Conservation (phyloP, 2,888 invertebrate genomes). For the Ernsta delagoae region DNA sequence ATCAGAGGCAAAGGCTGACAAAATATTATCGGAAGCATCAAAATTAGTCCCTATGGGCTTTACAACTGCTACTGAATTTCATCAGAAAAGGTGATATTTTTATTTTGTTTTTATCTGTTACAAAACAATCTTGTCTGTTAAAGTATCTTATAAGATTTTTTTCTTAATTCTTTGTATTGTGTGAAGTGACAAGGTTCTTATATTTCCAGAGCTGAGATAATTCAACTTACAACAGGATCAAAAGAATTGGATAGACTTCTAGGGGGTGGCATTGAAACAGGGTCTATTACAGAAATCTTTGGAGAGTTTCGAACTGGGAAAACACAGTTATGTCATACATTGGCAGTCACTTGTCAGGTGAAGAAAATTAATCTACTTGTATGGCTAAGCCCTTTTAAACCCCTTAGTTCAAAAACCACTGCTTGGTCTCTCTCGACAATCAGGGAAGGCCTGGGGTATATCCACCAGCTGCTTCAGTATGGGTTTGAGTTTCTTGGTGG, state of each 20-base stretch:
- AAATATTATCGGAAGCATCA: conserved; percentile 94
- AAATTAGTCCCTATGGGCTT: conserved; percentile 99
- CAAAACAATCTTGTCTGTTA: too few relatives aligned
- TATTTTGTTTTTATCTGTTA: too few relatives aligned
- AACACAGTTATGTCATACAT: conserved; percentile 97
- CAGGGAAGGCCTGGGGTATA: too few relatives aligned
- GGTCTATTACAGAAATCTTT: conserved; percentile 99
- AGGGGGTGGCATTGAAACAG: conserved; percentile 98
- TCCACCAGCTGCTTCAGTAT: too few relatives aligned
- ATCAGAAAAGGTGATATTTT: conserved; percentile 89
- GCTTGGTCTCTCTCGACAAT: too few relatives aligned
- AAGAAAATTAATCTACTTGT: background rate
- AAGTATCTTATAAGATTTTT: too few relatives aligned
- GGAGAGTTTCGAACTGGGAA: conserved; percentile 99
- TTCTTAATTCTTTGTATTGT: background rate
- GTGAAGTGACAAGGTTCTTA: background rate
- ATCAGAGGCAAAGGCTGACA: conserved; percentile 98
- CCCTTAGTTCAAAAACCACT: too few relatives aligned
- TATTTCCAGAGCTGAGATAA: conserved; percentile 91
- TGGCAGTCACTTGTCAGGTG: conserved; percentile 99
- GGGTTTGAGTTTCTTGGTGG: too few relatives aligned
- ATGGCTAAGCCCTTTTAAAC: too few relatives aligned
- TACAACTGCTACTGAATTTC: conserved; percentile 98
- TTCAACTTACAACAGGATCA: conserved; percentile 97
- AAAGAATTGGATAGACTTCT: conserved; percentile 96